Percentiles rank a stretch among this genome's conserved stretches.
These are phyloP conservation scores for Hemicrepidius hirtus DNA, from an alignment of 2,888 invertebrate genomes.

Conservation along the genomic window DNA sequence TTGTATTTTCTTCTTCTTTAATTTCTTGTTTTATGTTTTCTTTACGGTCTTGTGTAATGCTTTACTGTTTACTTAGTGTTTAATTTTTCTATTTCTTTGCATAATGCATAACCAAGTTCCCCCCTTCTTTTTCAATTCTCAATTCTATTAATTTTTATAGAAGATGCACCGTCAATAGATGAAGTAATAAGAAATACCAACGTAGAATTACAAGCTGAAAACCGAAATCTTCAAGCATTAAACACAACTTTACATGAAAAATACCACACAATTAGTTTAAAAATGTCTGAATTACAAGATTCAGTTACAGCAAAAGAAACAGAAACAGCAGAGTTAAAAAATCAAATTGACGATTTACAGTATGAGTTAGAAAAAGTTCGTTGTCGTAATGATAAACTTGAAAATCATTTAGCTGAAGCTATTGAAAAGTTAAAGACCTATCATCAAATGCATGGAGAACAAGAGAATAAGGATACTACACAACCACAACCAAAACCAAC, in stretches of 20 bases:
- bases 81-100: slow-evolving; percentile 81
- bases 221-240: slow-evolving; percentile 91
- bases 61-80: slow-evolving; percentile 76
- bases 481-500: slow-evolving; percentile 64
- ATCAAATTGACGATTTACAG: slow-evolving; percentile 96
- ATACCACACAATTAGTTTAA: slow-evolving; percentile 93
- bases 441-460: slow-evolving; percentile 85
- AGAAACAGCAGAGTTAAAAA: slow-evolving; percentile 94
- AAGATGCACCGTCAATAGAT: slow-evolving; percentile 83
- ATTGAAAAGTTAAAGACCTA: slow-evolving; percentile 92
- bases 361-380: slow-evolving; percentile 92
- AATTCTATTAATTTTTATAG: slow-evolving; percentile 64
- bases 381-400: slow-evolving; percentile 92
- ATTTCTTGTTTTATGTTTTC: slow-evolving; percentile 73
- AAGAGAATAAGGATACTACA: slow-evolving; percentile 76
- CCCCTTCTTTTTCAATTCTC: too few relatives aligned
- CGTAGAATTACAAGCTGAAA: slow-evolving; percentile 91
- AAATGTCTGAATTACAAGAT: slow-evolving; percentile 92
- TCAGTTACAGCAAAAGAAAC: slow-evolving; percentile 94
- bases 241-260: slow-evolving; percentile 94
- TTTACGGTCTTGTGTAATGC: slow-evolving; percentile 74
- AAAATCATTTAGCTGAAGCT: slow-evolving; percentile 94
- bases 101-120: too few relatives aligned
- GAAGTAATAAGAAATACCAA: slow-evolving; percentile 90
- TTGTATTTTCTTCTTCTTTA: slow-evolving; percentile 69